Evolutionary conservation across 2,113 vertebrate species (phyloP), one percentile per base, ranked within the genome.

Genomic region (Narcine bancroftii): DNA sequence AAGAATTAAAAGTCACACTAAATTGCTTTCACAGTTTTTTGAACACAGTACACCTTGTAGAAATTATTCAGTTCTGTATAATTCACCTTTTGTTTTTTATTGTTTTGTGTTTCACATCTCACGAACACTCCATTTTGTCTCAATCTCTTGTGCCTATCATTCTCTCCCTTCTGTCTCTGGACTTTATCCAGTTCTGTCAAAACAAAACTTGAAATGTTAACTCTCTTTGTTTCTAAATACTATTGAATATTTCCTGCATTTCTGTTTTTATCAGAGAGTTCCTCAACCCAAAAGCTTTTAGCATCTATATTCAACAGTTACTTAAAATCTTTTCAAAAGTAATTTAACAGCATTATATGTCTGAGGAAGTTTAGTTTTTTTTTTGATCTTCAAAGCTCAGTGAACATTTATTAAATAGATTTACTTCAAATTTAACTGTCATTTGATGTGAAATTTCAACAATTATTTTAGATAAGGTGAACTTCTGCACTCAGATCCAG

Each of bases 361-460:
- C 60, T 24, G 53, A 65, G 85, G n/a, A 65, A 26, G 56, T 39
- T 10, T 13, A 65, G 3, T n/a, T 66, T 19, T n/a, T 66, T 19
- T 60, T 65, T 89, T 56, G 39, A 63, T 39, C 42, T 9, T 65
- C 53, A 89, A 66, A 60, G 85, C 21, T 89, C n/a, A 36, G 26
- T 42, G n/a, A 89, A 65, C 36, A 65, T 89, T 87, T 87, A 19
- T 56, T 89, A 19, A 65, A 39, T 63, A 89, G 56, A 89, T 89
- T 65, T 65, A 66, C 19, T 89, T 89, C 36, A 89, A n/a, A 89
- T 33, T 36, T 42, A n/a, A 66, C 83, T 6, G 19, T 66, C 56
- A 39, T 63, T 89, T 65, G 24, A 89, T 60, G 17, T 89, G 85
- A 65, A 60, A 65, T 36, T 89, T 89, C 36, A 65, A 42, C 56